Percentiles rank a stretch among this genome's conserved stretches.
These are phyloP conservation scores for Naso thynnoides DNA, from an alignment of 2,797 vertebrate genomes.

Conservation along the genomic window DNA sequence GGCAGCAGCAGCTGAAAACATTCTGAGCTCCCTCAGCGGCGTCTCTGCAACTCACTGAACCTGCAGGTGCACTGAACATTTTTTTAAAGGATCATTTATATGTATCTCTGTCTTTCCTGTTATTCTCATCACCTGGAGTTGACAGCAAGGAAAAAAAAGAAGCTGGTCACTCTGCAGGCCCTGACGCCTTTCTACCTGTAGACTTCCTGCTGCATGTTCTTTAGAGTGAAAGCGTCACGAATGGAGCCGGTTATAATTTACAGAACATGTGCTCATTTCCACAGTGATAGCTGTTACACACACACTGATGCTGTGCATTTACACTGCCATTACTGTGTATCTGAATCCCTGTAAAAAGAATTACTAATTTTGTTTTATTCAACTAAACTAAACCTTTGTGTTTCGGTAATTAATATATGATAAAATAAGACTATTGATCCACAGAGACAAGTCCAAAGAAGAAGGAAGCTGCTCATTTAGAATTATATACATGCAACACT, in stretches of 20 bases:
- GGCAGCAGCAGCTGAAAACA: slow-evolving; percentile 25
- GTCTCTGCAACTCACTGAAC: too few species aligned
- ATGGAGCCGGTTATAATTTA: background rate
- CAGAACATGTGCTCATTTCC: background rate
- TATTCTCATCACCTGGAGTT: background rate
- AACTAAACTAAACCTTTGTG: background rate
- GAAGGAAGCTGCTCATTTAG: too few species aligned
- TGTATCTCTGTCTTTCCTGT: slow-evolving; percentile 1
- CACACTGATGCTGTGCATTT: background rate
- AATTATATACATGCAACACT: too few species aligned
- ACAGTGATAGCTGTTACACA: too few species aligned
- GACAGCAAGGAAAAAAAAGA: background rate
- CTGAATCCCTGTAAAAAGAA: background rate
- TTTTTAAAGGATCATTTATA: slow-evolving; percentile 1
- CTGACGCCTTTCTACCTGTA: background rate
- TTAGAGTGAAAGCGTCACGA: background rate
- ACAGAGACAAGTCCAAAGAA: too few species aligned
- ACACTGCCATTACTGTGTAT: background rate
- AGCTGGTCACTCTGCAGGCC: background rate
- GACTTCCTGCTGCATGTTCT: background rate
- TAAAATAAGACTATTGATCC: background rate
- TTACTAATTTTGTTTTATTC: background rate
- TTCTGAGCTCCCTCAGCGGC: background rate
- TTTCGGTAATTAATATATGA: background rate
- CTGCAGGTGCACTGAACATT: slow-evolving; percentile 1